These are phyloP conservation scores for Calonectris borealis DNA, from an alignment of 2,113 vertebrate species.

Conservation along the genomic window DNA sequence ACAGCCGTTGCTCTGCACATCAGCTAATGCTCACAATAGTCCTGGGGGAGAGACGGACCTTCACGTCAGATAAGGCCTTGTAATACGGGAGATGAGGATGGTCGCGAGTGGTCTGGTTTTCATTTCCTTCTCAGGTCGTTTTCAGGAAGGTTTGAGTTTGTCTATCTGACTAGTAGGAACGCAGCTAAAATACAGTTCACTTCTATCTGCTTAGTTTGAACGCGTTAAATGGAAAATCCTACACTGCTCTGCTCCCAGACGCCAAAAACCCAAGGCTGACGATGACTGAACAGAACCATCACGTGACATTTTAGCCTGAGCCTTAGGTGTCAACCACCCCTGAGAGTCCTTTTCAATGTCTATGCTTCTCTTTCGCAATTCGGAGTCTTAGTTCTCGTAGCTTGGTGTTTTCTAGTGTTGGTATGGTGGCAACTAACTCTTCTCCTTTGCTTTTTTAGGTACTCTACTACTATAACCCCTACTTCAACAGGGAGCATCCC, in stretches of 20 bases:
- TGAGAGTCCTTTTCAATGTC: neutral
- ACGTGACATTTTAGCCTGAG: neutral
- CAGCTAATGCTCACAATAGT: rapidly evolving
- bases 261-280: neutral
- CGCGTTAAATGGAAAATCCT: neutral
- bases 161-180: neutral
- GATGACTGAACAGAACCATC: neutral
- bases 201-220: neutral
- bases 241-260: neutral
- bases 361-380: neutral
- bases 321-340: neutral
- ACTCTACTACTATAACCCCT: neutral
- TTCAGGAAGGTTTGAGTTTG: neutral
- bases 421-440: neutral
- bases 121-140: neutral
- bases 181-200: neutral
- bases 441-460: neutral
- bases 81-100: neutral
- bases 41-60: neutral
- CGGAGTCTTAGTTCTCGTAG: neutral
- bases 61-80: neutral
- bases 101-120: neutral
- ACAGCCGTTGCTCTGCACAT: neutral
- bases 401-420: neutral
- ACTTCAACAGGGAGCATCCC: neutral